Conservation (phyloP, 2,113 vertebrate species). For the Lycaon pictus region DNA sequence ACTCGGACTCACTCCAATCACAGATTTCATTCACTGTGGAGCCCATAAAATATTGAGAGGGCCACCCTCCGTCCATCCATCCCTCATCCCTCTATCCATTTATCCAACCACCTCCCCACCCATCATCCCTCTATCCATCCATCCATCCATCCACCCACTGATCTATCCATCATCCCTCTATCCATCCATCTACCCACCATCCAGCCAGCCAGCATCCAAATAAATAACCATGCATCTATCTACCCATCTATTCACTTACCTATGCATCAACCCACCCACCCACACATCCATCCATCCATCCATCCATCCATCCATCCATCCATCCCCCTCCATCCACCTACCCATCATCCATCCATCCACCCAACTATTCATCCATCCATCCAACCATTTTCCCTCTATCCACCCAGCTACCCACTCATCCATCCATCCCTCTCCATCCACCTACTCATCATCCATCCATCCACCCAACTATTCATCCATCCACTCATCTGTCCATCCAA, state of each 20-base stretch:
- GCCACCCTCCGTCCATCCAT: accelerated
- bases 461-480: accelerated
- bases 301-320: accelerated
- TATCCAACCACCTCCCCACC: background rate
- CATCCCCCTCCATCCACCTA: accelerated
- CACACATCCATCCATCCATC: background rate
- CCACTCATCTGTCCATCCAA: accelerated
- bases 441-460: background rate
- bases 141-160: background rate
- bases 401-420: no score
- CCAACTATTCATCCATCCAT: no score
- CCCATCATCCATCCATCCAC: accelerated
- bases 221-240: accelerated
- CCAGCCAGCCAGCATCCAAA: no score
- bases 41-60: background rate
- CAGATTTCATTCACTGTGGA: background rate
- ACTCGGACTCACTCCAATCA: accelerated
- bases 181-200: accelerated
- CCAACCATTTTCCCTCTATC: no score
- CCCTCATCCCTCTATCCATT: background rate
- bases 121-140: background rate
- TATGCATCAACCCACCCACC: background rate
- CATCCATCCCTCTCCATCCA: background rate
- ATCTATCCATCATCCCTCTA: background rate
- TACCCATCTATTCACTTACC: background rate